These are phyloP conservation scores for Acipenser transmontanus DNA, from an alignment of 2,797 vertebrate species.

Conservation along the genomic window DNA sequence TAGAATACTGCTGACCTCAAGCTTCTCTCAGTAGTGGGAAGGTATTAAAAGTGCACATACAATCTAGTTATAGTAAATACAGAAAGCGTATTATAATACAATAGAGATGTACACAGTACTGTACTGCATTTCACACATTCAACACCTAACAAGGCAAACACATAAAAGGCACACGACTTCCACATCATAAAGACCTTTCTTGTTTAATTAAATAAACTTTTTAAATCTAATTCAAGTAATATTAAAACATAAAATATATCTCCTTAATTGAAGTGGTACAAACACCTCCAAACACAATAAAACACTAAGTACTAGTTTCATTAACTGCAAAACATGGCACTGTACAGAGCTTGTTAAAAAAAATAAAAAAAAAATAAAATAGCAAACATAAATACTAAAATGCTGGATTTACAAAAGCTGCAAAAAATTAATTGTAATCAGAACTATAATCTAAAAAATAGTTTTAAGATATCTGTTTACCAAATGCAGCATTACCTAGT, in stretches of 20 bases:
- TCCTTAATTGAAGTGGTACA: slow-evolving; percentile 47
- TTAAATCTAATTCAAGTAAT: slow-evolving; percentile 70
- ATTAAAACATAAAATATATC: slow-evolving; percentile 64
- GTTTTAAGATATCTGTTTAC: not conserved
- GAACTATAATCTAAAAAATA: not conserved
- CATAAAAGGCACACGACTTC: slow-evolving; percentile 88
- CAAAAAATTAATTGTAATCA: not conserved
- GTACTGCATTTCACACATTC: slow-evolving; percentile 82
- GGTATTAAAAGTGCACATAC: slow-evolving; percentile 70
- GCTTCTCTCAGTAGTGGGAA: slow-evolving; percentile 83
- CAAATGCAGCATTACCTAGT: slow-evolving; percentile 1
- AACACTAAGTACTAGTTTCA: slow-evolving; percentile 36
- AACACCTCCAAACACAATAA: slow-evolving; percentile 57
- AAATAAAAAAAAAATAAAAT: slow-evolving; percentile 2
- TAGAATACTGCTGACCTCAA: slow-evolving; percentile 70
- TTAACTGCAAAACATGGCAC: slow-evolving; percentile 62
- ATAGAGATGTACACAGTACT: slow-evolving; percentile 68
- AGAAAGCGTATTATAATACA: slow-evolving; percentile 70
- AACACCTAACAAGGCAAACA: slow-evolving; percentile 87
- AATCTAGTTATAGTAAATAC: slow-evolving; percentile 64
- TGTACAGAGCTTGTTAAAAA: slow-evolving; percentile 45
- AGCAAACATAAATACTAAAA: not conserved
- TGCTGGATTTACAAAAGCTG: not conserved
- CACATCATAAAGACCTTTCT: slow-evolving; percentile 73
- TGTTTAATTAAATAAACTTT: slow-evolving; percentile 53